Conservation (phyloP, 2,113 vertebrate species). For the Triplophysa rosa region DNA sequence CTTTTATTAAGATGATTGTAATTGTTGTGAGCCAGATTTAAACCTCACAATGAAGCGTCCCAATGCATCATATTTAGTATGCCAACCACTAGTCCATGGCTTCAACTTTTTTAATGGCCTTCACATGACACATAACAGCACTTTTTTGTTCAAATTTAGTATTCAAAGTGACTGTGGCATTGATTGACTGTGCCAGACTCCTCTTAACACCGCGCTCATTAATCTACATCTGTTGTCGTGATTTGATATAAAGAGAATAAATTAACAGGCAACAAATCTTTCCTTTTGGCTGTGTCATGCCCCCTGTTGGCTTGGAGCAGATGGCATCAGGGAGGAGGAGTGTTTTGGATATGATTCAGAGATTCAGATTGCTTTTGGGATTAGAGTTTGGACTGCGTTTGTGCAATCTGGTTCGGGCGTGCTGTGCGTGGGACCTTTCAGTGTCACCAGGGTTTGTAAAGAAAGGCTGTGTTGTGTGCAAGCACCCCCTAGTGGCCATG, state of each 20-base stretch:
- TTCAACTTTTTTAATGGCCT: neutral
- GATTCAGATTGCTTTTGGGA: slow-evolving; percentile 17
- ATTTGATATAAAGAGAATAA: slow-evolving; percentile 35
- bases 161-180: neutral
- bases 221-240: slow-evolving; percentile 37
- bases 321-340: slow-evolving; percentile 35
- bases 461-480: slow-evolving; percentile 13
- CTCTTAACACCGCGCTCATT: slow-evolving; percentile 26
- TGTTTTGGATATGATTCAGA: slow-evolving; percentile 5
- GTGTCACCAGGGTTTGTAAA: slow-evolving; percentile 10
- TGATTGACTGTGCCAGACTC: slow-evolving; percentile 24
- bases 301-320: slow-evolving; percentile 44
- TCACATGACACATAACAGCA: neutral
- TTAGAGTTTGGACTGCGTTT: slow-evolving; percentile 6
- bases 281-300: slow-evolving; percentile 39
- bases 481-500: slow-evolving; percentile 38
- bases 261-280: slow-evolving; percentile 24
- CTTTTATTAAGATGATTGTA: no score
- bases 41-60: neutral
- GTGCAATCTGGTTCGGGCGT: slow-evolving; percentile 22
- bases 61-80: neutral
- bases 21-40: neutral
- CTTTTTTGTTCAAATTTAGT: neutral
- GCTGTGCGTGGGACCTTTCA: neutral
- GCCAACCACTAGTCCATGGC: no score